Evolutionary conservation across 2,113 vertebrate species (phyloP), one percentile per base, ranked within the genome.

Genomic region (Prionailurus bengalensis): DNA sequence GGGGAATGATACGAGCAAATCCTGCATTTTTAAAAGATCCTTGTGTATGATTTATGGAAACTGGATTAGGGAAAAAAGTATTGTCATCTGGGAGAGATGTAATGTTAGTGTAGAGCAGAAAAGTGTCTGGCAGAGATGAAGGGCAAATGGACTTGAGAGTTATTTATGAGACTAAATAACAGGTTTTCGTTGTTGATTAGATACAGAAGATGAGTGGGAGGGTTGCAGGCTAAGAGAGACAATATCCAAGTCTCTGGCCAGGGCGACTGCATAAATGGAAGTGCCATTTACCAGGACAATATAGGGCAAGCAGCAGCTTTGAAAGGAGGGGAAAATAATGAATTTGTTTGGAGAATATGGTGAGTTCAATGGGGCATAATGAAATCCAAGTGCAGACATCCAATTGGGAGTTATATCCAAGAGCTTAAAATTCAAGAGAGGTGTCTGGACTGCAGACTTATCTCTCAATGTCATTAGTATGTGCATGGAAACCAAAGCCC

Each of bases 71-170:
- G 92, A 81, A n/a, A n/a, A 94, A 94, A 85, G 21, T 12, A 11
- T 66, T 42, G 19, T 84, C 71, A 93, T 63, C 53, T 36, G 53
- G 39, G 39, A 94, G 58, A 94, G 76, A 93, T 63, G 4, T 33
- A 85, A 76, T 66, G 9, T 42, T 65, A 91, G 13, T 19, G 19
- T 36, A 94, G 66, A 97, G 25, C 42, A 90, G 80, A 95, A 36
- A 61, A 91, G 61, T 51, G n/a, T 91, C 81, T 94, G 55, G 23
- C 94, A 89, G 58, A 85, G 14, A 84, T 91, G 70, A 96, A 76
- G 55, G n/a, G 58, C 14, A 1, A 51, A 65, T 80, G 5, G 51
- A 58, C 91, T 81, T 87, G 29, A 89, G 15, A 91, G 39, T 70
- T 48, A 88, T 21, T 94, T 91, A 82, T 1, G 48, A 88, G 70